Evolutionary conservation across 23 tunicate genomes (phyloP), one percentile per base, ranked within the genome.

Genomic region (Oikopleura dioica): DNA sequence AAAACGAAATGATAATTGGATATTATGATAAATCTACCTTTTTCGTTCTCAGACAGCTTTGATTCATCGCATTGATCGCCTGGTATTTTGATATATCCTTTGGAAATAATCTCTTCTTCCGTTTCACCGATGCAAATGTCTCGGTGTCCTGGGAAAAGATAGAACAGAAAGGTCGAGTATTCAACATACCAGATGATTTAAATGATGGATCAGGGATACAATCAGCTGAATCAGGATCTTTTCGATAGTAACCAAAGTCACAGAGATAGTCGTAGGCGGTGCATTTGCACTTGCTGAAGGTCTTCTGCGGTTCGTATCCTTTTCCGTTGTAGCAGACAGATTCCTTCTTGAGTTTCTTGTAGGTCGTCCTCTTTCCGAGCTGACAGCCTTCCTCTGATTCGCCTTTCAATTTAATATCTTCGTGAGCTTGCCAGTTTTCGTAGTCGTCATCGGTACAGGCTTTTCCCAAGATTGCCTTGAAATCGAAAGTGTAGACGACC

Each of bases 61-160:
- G 30, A 16, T 2, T 21, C 94, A 36, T 80, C 36, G 82, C 97
- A 92, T 59, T 76, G 68, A 51, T 92, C 97, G 1, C 97, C 97
- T 30, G 97, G 95, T 35, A 92, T 85, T 80, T 92, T 92, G 24
- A 84, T 77, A 50, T 89, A 89, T 28, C 92, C 92, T 55, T 79
- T 63, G 35, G 97, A 80, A 35, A 38, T 37, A 59, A 92, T 85
- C 1, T 36, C 38, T 69, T 92, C 92, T 50, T 92, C 97, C 23
- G 59, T 35, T 24, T 80, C 82, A 0, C 78, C 77, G 35, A 86
- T 80, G 77, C 97, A 92, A 50, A 92, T 82, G 75, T 92, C 95
- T n/a, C 72, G 72, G 72, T 31, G 16, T 63, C 33, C 5, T 31
- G 29, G 33, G 33, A 28, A 63, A n/a, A n/a, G n/a, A n/a, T n/a